phyloP scores from a whole-genome alignment of 2,888 invertebrate species.

The Eucera pruinosa region DNA sequence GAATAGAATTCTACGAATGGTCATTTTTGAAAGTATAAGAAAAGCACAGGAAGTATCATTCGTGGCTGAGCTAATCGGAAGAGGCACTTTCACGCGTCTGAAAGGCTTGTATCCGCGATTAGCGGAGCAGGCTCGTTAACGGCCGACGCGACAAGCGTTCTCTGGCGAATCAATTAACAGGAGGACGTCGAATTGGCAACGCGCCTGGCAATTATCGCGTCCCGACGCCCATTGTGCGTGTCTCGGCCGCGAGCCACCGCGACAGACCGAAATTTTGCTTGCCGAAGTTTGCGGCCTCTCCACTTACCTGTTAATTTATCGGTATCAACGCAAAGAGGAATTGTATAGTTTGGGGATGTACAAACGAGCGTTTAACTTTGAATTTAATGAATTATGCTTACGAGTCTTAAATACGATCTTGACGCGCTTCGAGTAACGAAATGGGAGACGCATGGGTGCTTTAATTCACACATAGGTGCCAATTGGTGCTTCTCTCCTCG shows the following conservation, averaged over 20 bases:
- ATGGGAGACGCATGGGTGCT: not conserved
- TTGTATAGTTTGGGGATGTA: too few relatives aligned
- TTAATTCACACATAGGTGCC: too few relatives aligned
- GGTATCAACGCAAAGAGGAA: not conserved
- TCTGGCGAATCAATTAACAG: constrained; percentile 71
- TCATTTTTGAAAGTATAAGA: too few relatives aligned
- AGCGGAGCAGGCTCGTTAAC: constrained; percentile 55
- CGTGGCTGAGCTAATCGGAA: constrained; percentile 5
- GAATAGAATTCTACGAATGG: too few relatives aligned
- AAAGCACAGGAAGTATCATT: not conserved
- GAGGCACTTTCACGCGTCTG: constrained; percentile 4
- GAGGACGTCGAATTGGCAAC: constrained; percentile 70
- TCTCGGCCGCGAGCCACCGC: constrained; percentile 49
- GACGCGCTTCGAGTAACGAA: not conserved
- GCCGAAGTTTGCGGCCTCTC: constrained; percentile 57
- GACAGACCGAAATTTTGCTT: constrained; percentile 64
- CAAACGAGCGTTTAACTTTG: constrained; percentile 2
- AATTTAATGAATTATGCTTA: constrained; percentile 3
- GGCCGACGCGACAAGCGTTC: constrained; percentile 55
- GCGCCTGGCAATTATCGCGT: constrained; percentile 74
- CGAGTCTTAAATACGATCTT: not conserved
- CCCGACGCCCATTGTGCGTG: constrained; percentile 66
- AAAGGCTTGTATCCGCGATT: constrained; percentile 32
- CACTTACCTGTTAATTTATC: constrained; percentile 46
- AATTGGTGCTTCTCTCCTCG: too few relatives aligned